Evolutionary conservation across 2,797 vertebrate species (phyloP), one percentile per base, ranked within the genome.

Genomic region (Rousettus madagascariensis): DNA sequence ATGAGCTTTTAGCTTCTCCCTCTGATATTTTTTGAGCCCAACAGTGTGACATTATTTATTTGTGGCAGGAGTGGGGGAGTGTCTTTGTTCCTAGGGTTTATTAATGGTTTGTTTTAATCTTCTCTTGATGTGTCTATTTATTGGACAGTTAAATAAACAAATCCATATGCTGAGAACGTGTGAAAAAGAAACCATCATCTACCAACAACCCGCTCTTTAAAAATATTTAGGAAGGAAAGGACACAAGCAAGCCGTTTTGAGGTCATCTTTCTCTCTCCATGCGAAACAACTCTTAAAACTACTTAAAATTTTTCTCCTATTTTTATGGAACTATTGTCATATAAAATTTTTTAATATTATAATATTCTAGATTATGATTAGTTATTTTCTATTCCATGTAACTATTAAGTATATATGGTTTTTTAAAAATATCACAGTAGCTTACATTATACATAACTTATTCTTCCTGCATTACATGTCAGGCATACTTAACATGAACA

Each of bases 61-160:
- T 78, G 90, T 46, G 15, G 49, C 1, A 1, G 49, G 49, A 3
- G 46, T 11, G 11, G 46, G 49, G 43, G 43, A 2, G 46, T 13
- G 46, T 46, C 69, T 91, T 66, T 77, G 55, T 68, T 93, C 87
- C 83, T 72, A 80, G 74, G 19, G 26, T 28, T 65, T 86, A 51
- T 38, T 91, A 68, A 85, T 53, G 13, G 9, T 68, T 94, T 90
- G 83, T 83, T 79, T 75, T 55, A 90, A 86, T 77, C 69, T 79
- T 74, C 74, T 82, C 90, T 86, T 63, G 41, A 90, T 66, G 59
- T 43, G 7, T 28, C 66, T 43, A 59, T 19, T 80, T 88, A 63
- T 82, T 41, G n/a, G 15, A 79, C n/a, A 91, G 22, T 71, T 84
- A 91, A 68, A 82, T 69, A 88, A 91, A 53, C 49, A 92, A 82